A percentile compares a stretch with the other conserved stretches of the same genome.
Evolutionary conservation across 2,113 vertebrate genomes (phyloP).

Genomic region (Podarcis raffonei): DNA sequence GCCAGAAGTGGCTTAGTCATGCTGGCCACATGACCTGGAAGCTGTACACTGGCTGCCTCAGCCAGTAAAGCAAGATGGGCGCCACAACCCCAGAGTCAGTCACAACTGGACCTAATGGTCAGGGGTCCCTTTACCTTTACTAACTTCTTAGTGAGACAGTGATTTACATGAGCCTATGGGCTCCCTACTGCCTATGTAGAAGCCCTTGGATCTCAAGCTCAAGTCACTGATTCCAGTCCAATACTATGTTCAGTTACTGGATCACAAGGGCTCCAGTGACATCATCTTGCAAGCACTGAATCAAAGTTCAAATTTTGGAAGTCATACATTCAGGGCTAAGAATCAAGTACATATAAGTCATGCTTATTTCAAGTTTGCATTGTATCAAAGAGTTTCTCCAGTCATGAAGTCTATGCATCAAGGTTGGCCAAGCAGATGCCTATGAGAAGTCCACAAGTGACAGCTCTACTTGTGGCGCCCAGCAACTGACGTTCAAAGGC

Average conservation of each 20-base stretch:
- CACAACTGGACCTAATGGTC: no score
- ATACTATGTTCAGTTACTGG: neutral
- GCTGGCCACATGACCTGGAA: no score
- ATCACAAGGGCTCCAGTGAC: neutral
- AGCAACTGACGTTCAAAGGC: no score
- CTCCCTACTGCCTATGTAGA: neutral
- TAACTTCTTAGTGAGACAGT: neutral
- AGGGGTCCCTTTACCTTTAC: no score
- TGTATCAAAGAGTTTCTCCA: neutral
- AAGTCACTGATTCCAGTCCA: neutral
- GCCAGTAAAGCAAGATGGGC: no score
- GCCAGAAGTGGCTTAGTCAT: no score
- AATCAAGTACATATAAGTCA: fast-evolving
- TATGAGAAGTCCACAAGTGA: no score
- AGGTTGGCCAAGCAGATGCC: no score
- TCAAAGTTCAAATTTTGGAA: neutral
- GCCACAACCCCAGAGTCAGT: no score
- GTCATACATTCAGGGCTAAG: neutral
- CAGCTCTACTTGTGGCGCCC: no score
- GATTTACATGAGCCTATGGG: neutral
- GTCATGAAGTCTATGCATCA: neutral
- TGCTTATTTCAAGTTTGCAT: neutral
- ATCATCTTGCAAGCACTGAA: neutral
- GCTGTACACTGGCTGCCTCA: no score
- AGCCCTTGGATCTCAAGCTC: no score